Conservation (phyloP, 2,888 invertebrate species). For the Panzeria rudis region DNA sequence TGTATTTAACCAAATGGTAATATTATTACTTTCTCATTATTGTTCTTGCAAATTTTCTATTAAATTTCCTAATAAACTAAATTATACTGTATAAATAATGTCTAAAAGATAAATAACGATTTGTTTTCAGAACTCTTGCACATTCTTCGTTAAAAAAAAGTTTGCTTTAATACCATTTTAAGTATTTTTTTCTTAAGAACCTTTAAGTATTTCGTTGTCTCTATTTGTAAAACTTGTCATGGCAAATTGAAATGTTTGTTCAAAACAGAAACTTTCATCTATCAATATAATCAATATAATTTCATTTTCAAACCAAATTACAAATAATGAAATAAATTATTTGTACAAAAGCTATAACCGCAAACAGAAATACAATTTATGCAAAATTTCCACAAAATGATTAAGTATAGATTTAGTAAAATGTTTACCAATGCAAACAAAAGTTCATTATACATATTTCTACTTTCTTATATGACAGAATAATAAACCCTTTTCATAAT, state of each 20-base stretch:
- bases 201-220: not conserved
- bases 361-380: not conserved
- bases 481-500: not conserved
- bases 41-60: not conserved
- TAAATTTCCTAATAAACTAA: not conserved
- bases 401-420: not conserved
- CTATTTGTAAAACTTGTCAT: slow-evolving; percentile 6
- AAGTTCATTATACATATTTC: not conserved
- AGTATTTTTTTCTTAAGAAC: not conserved
- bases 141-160: not conserved
- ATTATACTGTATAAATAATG: not conserved
- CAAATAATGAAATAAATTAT: slow-evolving; percentile 19
- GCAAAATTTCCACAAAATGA: not conserved
- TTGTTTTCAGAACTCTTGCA: not conserved
- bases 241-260: slow-evolving; percentile 9
- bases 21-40: not conserved
- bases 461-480: not conserved
- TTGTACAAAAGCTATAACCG: not conserved
- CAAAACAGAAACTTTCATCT: not conserved
- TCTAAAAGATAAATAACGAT: too few species aligned
- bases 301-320: not conserved
- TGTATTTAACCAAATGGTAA: not conserved
- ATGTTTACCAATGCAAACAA: not conserved
- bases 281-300: not conserved
- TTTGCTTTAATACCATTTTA: not conserved